phyloP scores from a whole-genome alignment of 2,888 invertebrate species.

The Euplexia lucipara region DNA sequence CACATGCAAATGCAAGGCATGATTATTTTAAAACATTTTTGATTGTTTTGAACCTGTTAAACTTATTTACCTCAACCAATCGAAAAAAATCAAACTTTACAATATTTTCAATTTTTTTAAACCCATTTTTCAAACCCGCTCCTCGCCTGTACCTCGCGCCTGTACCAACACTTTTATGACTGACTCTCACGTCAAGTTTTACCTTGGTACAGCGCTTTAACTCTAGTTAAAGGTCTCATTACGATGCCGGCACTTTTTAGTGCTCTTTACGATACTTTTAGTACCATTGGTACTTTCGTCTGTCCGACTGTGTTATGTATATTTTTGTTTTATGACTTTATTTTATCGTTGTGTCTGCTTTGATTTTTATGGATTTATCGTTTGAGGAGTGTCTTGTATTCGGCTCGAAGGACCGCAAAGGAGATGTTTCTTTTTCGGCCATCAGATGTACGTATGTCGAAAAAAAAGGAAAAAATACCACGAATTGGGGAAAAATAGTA shows the following conservation, averaged over 20 bases:
- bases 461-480: too few species aligned
- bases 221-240: slow-evolving; percentile 67
- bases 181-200: slow-evolving; percentile 69
- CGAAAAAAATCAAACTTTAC: too few species aligned
- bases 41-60: too few species aligned
- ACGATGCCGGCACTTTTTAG: slow-evolving; percentile 63
- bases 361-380: slow-evolving; percentile 38
- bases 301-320: slow-evolving; percentile 51
- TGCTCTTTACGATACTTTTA: slow-evolving; percentile 57
- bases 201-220: slow-evolving; percentile 69
- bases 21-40: too few species aligned
- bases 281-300: slow-evolving; percentile 37
- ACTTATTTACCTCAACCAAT: too few species aligned
- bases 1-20: too few species aligned
- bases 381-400: neutral
- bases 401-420: neutral
- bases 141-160: neutral
- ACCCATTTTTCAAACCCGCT: slow-evolving; percentile 13
- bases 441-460: too few species aligned
- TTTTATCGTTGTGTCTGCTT: slow-evolving; percentile 40
- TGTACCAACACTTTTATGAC: slow-evolving; percentile 52
- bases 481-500: too few species aligned
- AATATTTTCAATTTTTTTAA: too few species aligned
- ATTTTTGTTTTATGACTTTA: slow-evolving; percentile 56
- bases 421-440: too few species aligned